Percentiles rank a stretch among this genome's conserved stretches.
Conservation (phyloP, 2,888 invertebrate species). For the Rugalucina vietnamica region DNA sequence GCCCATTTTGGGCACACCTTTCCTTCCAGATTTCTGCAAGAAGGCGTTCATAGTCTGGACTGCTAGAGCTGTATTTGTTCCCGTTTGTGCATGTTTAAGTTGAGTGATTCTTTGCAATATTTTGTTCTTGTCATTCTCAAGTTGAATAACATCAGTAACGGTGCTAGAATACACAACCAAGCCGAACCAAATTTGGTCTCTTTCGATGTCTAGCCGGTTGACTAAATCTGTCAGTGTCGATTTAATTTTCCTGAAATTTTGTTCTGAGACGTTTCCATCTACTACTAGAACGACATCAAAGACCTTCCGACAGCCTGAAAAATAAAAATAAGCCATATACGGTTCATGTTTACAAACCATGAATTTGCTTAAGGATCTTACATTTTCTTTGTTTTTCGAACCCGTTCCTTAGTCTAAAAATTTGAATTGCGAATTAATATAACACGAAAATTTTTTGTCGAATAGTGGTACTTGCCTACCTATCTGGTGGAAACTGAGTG, state of each 20-base stretch:
- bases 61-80: slow-evolving; percentile 59
- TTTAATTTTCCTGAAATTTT: slow-evolving; percentile 45
- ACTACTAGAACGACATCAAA: slow-evolving; percentile 56
- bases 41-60: slow-evolving; percentile 48
- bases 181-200: slow-evolving; percentile 54
- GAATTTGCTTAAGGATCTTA: neutral
- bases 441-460: no score
- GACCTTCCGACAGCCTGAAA: slow-evolving; percentile 31
- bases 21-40: slow-evolving; percentile 34
- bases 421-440: no score
- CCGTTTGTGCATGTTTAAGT: slow-evolving; percentile 51
- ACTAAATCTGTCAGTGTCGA: slow-evolving; percentile 41
- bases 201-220: slow-evolving; percentile 36
- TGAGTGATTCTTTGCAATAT: slow-evolving; percentile 30
- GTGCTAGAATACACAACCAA: slow-evolving; percentile 49
- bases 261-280: slow-evolving; percentile 54
- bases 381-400: no score
- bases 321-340: neutral
- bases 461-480: no score
- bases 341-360: neutral
- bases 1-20: slow-evolving; percentile 42
- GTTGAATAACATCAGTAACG: slow-evolving; percentile 38
- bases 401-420: no score
- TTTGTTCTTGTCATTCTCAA: slow-evolving; percentile 31
- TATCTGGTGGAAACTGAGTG: no score